Evolutionary conservation across 2,797 vertebrate genomes (phyloP), one percentile per base, ranked within the genome.

Genomic region (Molothrus ater): DNA sequence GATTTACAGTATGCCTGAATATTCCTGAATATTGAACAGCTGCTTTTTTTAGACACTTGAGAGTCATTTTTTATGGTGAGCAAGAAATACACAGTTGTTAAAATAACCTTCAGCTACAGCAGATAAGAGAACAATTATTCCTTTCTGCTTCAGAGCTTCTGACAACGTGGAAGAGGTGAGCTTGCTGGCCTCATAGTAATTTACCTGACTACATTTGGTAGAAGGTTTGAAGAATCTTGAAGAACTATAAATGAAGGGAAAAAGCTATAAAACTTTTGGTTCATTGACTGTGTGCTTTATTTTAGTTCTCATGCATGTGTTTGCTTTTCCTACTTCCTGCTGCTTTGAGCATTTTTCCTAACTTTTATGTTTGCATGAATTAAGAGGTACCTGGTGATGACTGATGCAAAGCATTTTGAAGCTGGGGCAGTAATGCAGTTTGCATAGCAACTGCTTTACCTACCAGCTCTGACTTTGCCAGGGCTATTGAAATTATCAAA

Each of bases 71-170:
- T 96, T 72, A 56, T 31, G 12, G 60, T 36, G 36, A 95, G 57
- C 80, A 63, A 32, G 45, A 90, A 87, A 26, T 56, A 78, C 1
- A 4, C 42, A 45, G 78, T 53, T 87, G 83, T 94, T 87, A 94
- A 95, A 96, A 93, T 89, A 95, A 90, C 86, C 71, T 95, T 94
- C 90, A 63, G 69, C 91, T 94, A 42, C 82, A 32, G 80, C 26
- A 88, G 91, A 45, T 16, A 71, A 71, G 60, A 5, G 13, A 86
- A 74, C 69, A 78, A 56, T 87, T 93, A 68, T 42, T 95, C 13
- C 71, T 81, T 94, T 92, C 73, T 93, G 51, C 94, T 93, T 90
- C 84, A 86, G 81, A 88, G 81, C n/a, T 91, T 42, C 25, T 60
- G 75, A 92, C 63, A 94, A 13, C 11, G 65, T 64, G 53, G 42